phyloP scores from a whole-genome alignment of 2,888 invertebrate species.

The Rambutsinella grinnellia region DNA sequence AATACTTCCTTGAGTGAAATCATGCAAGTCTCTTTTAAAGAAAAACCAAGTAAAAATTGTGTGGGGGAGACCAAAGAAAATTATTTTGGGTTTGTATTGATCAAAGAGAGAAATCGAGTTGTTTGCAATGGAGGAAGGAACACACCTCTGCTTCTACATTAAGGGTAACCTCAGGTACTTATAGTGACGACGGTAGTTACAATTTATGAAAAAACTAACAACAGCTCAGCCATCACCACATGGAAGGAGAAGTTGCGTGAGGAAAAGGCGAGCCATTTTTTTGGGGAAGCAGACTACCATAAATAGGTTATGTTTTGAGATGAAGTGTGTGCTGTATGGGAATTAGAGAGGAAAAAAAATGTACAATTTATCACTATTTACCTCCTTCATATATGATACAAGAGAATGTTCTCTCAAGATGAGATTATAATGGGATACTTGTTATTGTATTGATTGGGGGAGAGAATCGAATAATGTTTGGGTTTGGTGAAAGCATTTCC shows the following conservation, averaged over 20 bases:
- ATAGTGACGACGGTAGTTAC: not conserved
- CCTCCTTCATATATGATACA: no score
- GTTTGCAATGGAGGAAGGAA: not conserved
- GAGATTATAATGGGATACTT: no score
- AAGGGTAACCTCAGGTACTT: not conserved
- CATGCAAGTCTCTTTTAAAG: conserved; percentile 19
- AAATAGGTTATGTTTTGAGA: no score
- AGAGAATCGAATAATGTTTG: no score
- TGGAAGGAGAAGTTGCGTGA: conserved; percentile 10
- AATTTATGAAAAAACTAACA: no score
- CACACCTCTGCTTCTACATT: not conserved
- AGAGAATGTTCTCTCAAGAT: no score
- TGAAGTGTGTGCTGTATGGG: no score
- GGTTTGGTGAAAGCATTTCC: no score
- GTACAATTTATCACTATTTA: no score
- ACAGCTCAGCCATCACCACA: not conserved
- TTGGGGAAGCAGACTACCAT: no score
- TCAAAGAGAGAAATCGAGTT: conserved; percentile 6
- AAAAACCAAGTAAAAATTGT: conserved; percentile 7
- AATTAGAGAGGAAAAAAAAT: no score
- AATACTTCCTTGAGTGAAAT: conserved; percentile 17
- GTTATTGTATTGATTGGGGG: no score
- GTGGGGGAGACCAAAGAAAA: conserved; percentile 17
- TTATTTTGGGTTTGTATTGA: conserved; percentile 23
- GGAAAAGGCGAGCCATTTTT: not conserved